These are phyloP conservation scores for Tragelaphus eurycerus DNA, from an alignment of 2,797 vertebrate genomes.

Conservation along the genomic window DNA sequence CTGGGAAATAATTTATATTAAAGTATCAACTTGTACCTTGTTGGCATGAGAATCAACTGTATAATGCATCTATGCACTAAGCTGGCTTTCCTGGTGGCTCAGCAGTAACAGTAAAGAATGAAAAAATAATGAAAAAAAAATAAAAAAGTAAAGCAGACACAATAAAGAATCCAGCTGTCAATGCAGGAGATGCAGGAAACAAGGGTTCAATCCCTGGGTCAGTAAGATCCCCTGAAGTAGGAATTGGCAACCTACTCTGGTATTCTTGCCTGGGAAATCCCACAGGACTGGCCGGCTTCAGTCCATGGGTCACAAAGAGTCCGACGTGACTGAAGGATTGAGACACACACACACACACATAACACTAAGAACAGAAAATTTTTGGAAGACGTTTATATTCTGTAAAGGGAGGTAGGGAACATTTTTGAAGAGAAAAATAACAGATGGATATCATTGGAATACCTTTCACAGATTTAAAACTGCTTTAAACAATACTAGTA, in stretches of 20 bases:
- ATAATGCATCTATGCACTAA: slow-evolving; percentile 63
- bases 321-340: background rate
- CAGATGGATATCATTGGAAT: background rate
- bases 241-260: background rate
- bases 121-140: background rate
- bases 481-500: background rate
- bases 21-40: slow-evolving; percentile 71
- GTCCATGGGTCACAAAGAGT: background rate
- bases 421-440: background rate
- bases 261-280: background rate
- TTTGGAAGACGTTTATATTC: background rate
- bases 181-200: background rate
- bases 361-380: slow-evolving; percentile 60
- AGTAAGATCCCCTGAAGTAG: background rate
- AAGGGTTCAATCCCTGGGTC: background rate
- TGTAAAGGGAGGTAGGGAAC: background rate
- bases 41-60: slow-evolving; percentile 75
- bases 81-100: background rate
- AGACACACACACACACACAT: background rate
- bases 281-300: background rate
- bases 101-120: background rate
- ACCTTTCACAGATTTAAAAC: slow-evolving; percentile 27
- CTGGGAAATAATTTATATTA: slow-evolving; percentile 75
- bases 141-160: background rate
- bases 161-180: background rate